Conservation (phyloP, 2,113 vertebrate species). For the zebrafish (Danio rerio) region GRCz12tu NC_133176.1:48675001-48675500, state of each 20-base stretch:
- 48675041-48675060: too few relatives aligned
- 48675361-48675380: not conserved
- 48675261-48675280: constrained; percentile 10
- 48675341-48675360: not conserved
- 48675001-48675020: too few relatives aligned
- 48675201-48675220: not conserved
- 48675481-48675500: constrained; percentile 1
- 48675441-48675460: not conserved
- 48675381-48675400: not conserved
- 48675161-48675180: not conserved
- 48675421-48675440: constrained; percentile 1
- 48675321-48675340: constrained; percentile 13
- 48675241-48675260: not conserved
- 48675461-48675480: not conserved
- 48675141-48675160: not conserved
- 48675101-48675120: too few relatives aligned
- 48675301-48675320: not conserved
- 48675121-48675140: too few relatives aligned
- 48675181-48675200: not conserved
- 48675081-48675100: too few relatives aligned
- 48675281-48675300: not conserved
- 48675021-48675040: too few relatives aligned
- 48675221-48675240: constrained; percentile 6
- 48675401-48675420: constrained; percentile 7
- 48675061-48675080: too few relatives aligned